Base-by-base conservation (phyloP, 2,113 vertebrate species). In the Platycercus adscitus region DNA sequence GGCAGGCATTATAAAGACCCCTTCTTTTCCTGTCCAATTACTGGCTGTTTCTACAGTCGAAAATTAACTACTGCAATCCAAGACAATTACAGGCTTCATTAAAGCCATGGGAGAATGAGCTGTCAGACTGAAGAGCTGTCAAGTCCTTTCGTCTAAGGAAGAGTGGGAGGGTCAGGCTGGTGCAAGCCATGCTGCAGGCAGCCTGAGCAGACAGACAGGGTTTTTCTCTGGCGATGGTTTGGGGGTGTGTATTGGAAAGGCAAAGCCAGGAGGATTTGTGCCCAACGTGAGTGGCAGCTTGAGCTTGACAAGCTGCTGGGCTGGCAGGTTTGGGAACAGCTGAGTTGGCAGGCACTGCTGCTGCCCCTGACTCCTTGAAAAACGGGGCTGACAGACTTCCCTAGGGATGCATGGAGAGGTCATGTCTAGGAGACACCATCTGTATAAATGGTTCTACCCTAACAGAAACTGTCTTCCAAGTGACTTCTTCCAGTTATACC, bases 21-120 rank as follows among this genome's bases (percentile, higher is more conserved):
- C 71, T 95, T 92, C 23, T 91, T 95, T 81, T 93, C 65, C 83
- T 93, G 9, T 81, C 26, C 89, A 84, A 61, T 81, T 93, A 72
- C 47, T 95, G 65, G 6, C 47, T 87, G 47, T 65, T 87, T 91
- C 49, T 72, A 41, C 44, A 52, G 29, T 76, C 61, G 73, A 95
- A 91, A 96, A 81, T 89, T 91, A 92, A 78, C 77, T 84, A 47
- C 86, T 31, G 9, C 64, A 89, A 52, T 89, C 86, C 72, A 81
- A 81, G 75, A 64, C 65, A 95, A 89, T 93, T 86, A 91, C 47
- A 93, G 41, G 65, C 81, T 89, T 92, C 91, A 81, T 95, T 94
- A 91, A 91, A 95, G 33, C 39, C 61, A 17, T 61, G 39, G 60
- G 76, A 93, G 35, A 93, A 96, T 18, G 81, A 96, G 44, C 86